These are phyloP conservation scores for Papilio polytes DNA, from an alignment of 1,140 invertebrate species.

Conservation along the genomic window DNA sequence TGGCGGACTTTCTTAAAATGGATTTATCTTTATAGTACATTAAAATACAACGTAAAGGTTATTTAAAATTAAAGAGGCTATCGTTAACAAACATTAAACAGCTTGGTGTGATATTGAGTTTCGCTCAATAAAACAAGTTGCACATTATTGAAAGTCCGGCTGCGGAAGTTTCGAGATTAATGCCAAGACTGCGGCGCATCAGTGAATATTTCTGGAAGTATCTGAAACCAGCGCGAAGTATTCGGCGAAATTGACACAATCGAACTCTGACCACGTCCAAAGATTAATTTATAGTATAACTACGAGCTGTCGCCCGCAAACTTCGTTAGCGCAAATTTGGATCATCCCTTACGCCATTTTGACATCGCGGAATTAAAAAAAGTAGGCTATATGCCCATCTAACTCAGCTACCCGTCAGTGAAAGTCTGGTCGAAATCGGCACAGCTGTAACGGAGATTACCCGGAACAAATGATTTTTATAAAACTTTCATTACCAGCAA, in stretches of 20 bases:
- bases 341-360: no score
- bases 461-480: no score
- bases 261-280: constrained; percentile 44
- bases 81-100: neutral
- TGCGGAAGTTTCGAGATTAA: constrained; percentile 20
- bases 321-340: no score
- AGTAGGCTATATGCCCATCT: no score
- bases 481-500: no score
- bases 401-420: no score
- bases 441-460: no score
- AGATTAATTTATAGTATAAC: constrained; percentile 10
- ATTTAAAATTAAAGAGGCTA: neutral
- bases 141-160: constrained; percentile 11
- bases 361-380: no score
- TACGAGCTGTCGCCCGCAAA: no score
- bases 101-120: neutral
- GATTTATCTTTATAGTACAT: neutral
- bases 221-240: constrained; percentile 53
- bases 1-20: neutral
- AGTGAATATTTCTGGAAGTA: constrained; percentile 52
- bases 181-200: constrained; percentile 24
- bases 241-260: constrained; percentile 59
- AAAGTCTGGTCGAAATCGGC: no score
- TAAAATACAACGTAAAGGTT: neutral
- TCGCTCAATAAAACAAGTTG: constrained; percentile 5